These are phyloP conservation scores for Onchidella celtica DNA, from an alignment of 2,888 invertebrate species.

Conservation along the genomic window DNA sequence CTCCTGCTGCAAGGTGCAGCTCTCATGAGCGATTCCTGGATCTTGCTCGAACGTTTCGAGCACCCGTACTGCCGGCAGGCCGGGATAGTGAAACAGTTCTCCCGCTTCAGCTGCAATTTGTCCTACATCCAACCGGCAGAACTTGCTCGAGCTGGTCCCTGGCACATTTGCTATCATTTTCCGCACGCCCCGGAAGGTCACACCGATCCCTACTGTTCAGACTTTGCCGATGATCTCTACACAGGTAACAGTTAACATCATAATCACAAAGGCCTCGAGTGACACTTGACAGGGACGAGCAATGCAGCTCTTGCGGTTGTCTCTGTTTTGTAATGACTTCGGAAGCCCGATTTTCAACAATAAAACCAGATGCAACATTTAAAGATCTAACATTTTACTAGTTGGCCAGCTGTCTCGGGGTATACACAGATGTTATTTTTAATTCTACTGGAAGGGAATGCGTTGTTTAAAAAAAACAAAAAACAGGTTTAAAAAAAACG, in stretches of 20 bases:
- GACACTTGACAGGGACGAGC: too few relatives aligned
- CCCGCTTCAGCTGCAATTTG: background rate
- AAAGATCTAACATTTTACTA: background rate
- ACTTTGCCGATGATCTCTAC: constrained; percentile 21
- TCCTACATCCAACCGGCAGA: background rate
- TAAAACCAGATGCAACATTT: background rate
- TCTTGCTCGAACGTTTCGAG: background rate
- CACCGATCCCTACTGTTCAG: constrained; percentile 23
- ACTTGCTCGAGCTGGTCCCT: constrained; percentile 20
- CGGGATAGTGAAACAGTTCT: background rate
- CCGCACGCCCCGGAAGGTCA: background rate
- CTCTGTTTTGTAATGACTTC: too few relatives aligned
- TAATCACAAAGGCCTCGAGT: too few relatives aligned
- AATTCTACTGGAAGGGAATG: too few relatives aligned
- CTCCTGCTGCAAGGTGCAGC: background rate
- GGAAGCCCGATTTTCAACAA: too few relatives aligned
- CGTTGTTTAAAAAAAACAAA: too few relatives aligned
- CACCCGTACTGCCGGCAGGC: background rate
- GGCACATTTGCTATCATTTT: constrained; percentile 1
- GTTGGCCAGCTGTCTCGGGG: too few relatives aligned
- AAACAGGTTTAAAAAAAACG: too few relatives aligned
- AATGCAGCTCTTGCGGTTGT: too few relatives aligned
- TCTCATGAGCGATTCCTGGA: constrained; percentile 9
- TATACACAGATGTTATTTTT: too few relatives aligned
- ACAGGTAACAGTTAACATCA: background rate